Conservation (phyloP, 2,888 invertebrate genomes). For the Elmis aenea region DNA sequence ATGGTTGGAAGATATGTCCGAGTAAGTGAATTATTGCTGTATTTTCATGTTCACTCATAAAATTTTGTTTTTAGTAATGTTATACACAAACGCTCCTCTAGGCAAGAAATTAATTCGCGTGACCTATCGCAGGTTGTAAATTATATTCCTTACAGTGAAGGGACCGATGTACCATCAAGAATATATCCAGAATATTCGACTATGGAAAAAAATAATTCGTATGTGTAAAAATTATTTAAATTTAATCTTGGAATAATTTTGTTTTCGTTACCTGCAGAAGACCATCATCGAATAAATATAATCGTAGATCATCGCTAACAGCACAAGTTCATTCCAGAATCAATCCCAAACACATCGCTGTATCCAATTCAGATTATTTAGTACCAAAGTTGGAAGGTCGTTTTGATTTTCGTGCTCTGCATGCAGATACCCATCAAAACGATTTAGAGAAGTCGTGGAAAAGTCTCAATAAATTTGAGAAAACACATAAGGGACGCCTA, state of each 20-base stretch:
- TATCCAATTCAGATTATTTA: slow-evolving; percentile 29
- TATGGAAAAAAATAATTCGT: slow-evolving; percentile 10
- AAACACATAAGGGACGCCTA: slow-evolving; percentile 37
- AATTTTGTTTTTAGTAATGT: slow-evolving; percentile 7
- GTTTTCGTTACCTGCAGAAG: slow-evolving; percentile 8
- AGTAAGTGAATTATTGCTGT: slow-evolving; percentile 32
- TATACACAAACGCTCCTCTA: no score
- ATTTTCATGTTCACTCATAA: no score
- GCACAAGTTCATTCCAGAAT: slow-evolving; percentile 26
- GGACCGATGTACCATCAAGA: slow-evolving; percentile 10
- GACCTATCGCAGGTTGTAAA: no score
- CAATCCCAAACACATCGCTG: slow-evolving; percentile 26
- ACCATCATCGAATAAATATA: slow-evolving; percentile 28
- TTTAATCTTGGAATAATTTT: not conserved
- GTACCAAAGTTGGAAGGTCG: slow-evolving; percentile 29
- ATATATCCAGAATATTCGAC: slow-evolving; percentile 1
- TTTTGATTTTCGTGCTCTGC: slow-evolving; percentile 21
- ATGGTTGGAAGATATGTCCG: slow-evolving; percentile 44
- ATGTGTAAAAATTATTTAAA: slow-evolving; percentile 5
- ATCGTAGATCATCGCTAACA: slow-evolving; percentile 34
- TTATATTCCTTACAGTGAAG: no score
- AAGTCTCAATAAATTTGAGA: slow-evolving; percentile 34
- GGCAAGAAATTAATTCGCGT: no score
- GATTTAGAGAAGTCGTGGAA: slow-evolving; percentile 35
- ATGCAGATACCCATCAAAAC: slow-evolving; percentile 18